A percentile compares a stretch with the other conserved stretches of the same genome.
phyloP scores from a whole-genome alignment of 92 coral and sea anemone genomes.

The Siderastrea siderea region DNA sequence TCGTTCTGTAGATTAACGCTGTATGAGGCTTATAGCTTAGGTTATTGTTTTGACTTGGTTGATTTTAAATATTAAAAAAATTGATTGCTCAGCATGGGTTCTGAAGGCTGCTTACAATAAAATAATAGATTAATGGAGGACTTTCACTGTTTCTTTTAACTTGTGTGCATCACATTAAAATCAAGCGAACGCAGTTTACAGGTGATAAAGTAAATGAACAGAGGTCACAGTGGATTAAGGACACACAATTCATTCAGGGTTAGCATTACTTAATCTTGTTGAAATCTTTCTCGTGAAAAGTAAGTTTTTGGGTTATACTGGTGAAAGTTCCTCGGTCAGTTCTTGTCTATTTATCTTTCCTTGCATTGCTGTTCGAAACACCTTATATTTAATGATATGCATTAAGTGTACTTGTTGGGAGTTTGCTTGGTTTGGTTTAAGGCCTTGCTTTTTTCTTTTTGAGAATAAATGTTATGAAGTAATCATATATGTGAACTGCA shows the following conservation, averaged over 20 bases:
- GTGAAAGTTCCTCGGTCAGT: neutral
- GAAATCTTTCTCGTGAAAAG: neutral
- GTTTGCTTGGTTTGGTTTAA: neutral
- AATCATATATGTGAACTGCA: too few relatives aligned
- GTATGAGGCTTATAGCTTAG: slow-evolving; percentile 11
- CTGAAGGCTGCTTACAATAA: slow-evolving; percentile 1
- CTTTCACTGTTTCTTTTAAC: slow-evolving; percentile 1
- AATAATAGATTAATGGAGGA: slow-evolving; percentile 11
- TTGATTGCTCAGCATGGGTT: slow-evolving; percentile 16
- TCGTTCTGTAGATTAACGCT: neutral
- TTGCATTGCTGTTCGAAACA: neutral
- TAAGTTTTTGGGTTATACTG: neutral
- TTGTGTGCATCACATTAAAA: neutral
- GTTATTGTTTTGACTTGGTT: slow-evolving; percentile 1
- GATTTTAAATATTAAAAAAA: slow-evolving; percentile 19
- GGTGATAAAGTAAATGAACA: slow-evolving; percentile 6
- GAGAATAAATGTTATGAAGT: too few relatives aligned
- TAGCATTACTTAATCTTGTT: neutral
- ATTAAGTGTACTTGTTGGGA: neutral
- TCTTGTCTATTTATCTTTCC: neutral
- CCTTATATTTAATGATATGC: neutral
- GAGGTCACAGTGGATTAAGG: neutral
- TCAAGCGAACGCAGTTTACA: neutral
- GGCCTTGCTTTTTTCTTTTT: neutral
- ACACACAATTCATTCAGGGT: neutral